Conservation (phyloP, 2,888 invertebrate genomes). For the Elysia crispata region DNA sequence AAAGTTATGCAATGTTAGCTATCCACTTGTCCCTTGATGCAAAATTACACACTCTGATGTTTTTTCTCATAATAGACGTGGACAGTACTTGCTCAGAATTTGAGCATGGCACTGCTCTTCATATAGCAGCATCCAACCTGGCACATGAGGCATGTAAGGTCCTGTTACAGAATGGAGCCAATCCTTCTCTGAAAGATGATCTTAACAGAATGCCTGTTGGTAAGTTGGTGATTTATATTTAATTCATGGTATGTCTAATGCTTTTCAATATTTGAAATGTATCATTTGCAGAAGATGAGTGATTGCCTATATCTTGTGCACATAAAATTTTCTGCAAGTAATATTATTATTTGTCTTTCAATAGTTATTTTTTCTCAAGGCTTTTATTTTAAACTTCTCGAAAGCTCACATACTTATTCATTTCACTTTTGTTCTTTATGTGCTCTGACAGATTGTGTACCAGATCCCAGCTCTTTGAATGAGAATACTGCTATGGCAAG, state of each 20-base stretch:
- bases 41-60: conserved; percentile 18
- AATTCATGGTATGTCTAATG: no score
- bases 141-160: conserved; percentile 77
- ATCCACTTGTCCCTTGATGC: background rate
- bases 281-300: no score
- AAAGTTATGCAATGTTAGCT: background rate
- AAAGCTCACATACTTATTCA: no score
- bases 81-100: conserved; percentile 79
- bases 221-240: conserved; percentile 50
- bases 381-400: no score
- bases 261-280: no score
- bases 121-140: conserved; percentile 79
- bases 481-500: conserved; percentile 76
- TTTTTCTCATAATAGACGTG: conserved; percentile 71
- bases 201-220: conserved; percentile 71
- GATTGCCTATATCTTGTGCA: no score
- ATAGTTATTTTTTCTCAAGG: no score
- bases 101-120: conserved; percentile 79
- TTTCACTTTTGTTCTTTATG: background rate
- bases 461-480: conserved; percentile 74
- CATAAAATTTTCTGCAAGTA: no score
- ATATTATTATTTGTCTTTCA: no score
- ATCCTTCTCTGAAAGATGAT: conserved; percentile 72
- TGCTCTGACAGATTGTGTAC: conserved; percentile 76
- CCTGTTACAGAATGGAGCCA: conserved; percentile 77